Evolutionary conservation across 2,888 invertebrate genomes (phyloP).

Genomic region (Oscheius sp.): DNA sequence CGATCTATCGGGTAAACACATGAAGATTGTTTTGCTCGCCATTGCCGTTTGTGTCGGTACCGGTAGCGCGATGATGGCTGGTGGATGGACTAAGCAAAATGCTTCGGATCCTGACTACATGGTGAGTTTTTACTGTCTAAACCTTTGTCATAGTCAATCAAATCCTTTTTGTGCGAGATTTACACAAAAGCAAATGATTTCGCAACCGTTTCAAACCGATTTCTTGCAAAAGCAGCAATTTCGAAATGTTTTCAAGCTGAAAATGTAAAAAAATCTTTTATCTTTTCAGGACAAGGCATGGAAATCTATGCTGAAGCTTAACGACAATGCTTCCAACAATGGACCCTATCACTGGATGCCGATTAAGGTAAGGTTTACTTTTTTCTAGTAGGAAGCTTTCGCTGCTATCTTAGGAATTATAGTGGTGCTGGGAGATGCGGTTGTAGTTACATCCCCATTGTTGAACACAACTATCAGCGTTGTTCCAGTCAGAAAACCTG

Average conservation of each 20-base stretch:
- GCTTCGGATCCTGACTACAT: constrained; percentile 45
- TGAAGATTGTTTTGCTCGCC: constrained; percentile 10
- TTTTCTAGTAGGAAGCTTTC: neutral
- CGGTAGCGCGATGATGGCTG: constrained; percentile 21
- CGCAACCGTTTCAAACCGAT: neutral
- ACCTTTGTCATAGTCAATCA: neutral
- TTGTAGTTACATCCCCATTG: constrained; percentile 41
- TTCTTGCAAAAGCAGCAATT: neutral
- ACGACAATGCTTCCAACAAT: constrained; percentile 54
- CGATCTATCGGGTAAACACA: constrained; percentile 17
- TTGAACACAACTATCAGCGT: constrained; percentile 46
- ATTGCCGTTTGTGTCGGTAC: neutral
- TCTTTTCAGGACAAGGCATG: constrained; percentile 43
- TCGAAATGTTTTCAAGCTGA: too few relatives aligned
- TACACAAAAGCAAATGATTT: neutral
- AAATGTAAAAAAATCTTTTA: neutral
- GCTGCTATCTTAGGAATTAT: neutral
- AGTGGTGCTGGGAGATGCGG: constrained; percentile 14
- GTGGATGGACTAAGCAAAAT: constrained; percentile 48
- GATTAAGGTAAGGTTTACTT: constrained; percentile 41
- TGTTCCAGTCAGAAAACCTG: constrained; percentile 44
- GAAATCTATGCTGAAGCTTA: constrained; percentile 46
- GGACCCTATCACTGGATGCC: constrained; percentile 52
- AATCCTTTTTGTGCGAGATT: neutral
- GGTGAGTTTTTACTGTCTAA: constrained; percentile 30